Conservation (phyloP, 1,140 invertebrate species). For the Heliothis subflexa region DNA sequence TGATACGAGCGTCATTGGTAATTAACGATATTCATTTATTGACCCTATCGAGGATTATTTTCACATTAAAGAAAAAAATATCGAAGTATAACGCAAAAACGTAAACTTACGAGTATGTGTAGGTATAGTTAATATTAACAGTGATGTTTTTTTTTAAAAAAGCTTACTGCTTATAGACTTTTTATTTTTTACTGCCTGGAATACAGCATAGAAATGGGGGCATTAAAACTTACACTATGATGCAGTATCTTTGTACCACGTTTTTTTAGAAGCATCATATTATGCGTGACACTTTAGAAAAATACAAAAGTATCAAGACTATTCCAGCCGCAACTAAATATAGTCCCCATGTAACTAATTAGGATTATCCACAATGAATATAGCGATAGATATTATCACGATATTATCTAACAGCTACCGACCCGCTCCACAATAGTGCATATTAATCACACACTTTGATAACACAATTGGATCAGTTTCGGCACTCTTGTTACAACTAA, state of each 20-base stretch:
- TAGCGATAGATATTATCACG: not conserved
- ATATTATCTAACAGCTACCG: constrained; percentile 21
- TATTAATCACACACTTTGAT: not conserved
- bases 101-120: too few species aligned
- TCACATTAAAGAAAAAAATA: too few species aligned
- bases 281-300: not conserved
- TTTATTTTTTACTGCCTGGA: too few species aligned
- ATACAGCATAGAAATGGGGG: not conserved
- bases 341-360: constrained; percentile 27
- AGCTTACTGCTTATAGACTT: too few species aligned
- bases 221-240: not conserved
- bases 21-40: not conserved
- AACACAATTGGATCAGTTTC: not conserved
- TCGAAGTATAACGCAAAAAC: too few species aligned
- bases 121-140: too few species aligned
- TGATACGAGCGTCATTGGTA: not conserved
- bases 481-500: constrained; percentile 6
- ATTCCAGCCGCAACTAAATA: not conserved
- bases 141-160: too few species aligned
- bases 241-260: too few species aligned
- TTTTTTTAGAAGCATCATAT: too few species aligned
- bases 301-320: not conserved
- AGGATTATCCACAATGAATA: constrained; percentile 24
- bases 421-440: constrained; percentile 13
- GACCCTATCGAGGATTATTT: too few species aligned